phyloP scores from a whole-genome alignment of 2,113 vertebrate genomes.

The Capricornis sumatraensis region DNA sequence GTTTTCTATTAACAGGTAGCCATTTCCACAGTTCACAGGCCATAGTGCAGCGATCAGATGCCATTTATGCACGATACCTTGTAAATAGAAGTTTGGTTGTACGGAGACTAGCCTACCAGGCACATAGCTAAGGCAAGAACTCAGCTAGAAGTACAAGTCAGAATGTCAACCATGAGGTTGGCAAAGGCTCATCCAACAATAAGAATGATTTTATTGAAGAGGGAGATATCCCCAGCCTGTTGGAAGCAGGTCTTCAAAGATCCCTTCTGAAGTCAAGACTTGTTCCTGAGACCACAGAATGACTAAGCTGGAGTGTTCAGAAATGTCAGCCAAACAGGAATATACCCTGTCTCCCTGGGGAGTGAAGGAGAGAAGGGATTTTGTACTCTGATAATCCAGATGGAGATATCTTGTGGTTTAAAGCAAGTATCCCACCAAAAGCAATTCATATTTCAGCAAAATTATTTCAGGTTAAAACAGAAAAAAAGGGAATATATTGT shows the following conservation, averaged over 20 bases:
- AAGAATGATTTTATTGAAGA: background rate
- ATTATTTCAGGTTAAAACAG: slow-evolving; percentile 84
- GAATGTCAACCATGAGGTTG: background rate
- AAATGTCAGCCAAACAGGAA: background rate
- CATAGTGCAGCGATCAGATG: background rate
- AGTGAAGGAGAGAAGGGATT: slow-evolving; percentile 67
- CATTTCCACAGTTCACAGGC: background rate
- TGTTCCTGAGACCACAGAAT: background rate
- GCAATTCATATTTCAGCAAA: slow-evolving; percentile 82
- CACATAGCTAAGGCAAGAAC: background rate
- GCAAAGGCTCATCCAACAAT: background rate
- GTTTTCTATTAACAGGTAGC: background rate
- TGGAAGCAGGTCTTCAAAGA: background rate
- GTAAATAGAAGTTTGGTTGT: background rate
- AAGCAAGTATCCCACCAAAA: slow-evolving; percentile 80
- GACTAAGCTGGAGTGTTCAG: background rate
- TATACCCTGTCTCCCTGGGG: background rate
- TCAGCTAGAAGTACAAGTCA: background rate
- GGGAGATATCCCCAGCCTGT: background rate
- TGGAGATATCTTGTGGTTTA: slow-evolving; percentile 83
- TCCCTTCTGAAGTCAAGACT: background rate
- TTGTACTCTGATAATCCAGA: slow-evolving; percentile 82
- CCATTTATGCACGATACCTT: background rate
- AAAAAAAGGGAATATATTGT: background rate
- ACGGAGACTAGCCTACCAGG: background rate